Conservation (phyloP, 2,888 invertebrate genomes). For the Caenorhabditis wallacei region DNA sequence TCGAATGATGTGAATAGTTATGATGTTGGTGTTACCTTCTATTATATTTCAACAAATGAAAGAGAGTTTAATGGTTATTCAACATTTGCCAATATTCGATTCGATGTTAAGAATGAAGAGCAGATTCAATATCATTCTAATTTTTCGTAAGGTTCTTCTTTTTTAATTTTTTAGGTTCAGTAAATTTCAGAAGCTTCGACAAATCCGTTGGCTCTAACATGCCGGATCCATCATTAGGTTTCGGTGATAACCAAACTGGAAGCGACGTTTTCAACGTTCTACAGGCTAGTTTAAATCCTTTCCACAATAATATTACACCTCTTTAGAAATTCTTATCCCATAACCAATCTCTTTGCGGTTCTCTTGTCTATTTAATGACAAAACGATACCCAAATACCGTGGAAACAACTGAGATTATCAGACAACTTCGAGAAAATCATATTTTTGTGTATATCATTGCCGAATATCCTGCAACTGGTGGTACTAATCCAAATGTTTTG, state of each 20-base stretch:
- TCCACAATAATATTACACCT: background rate
- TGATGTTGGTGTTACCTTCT: too few relatives aligned
- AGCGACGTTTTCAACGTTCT: background rate
- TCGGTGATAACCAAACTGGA: background rate
- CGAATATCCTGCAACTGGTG: background rate
- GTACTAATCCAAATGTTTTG: background rate
- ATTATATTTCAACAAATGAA: too few relatives aligned
- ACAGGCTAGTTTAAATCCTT: background rate
- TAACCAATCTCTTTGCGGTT: background rate
- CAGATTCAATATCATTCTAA: too few relatives aligned
- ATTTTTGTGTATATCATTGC: background rate
- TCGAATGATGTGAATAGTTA: too few relatives aligned
- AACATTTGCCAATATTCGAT: too few relatives aligned
- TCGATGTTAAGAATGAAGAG: too few relatives aligned
- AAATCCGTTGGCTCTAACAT: background rate
- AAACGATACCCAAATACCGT: background rate
- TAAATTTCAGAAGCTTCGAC: background rate
- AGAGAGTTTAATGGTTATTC: too few relatives aligned
- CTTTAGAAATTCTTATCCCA: background rate
- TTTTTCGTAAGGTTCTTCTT: too few relatives aligned
- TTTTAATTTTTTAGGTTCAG: background rate
- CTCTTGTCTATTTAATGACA: background rate
- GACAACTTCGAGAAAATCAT: background rate
- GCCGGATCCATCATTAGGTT: background rate
- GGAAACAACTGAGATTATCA: background rate